Evolutionary conservation across 2,888 invertebrate genomes (phyloP), one percentile per base, ranked within the genome.

Genomic region (Pterostichus niger): DNA sequence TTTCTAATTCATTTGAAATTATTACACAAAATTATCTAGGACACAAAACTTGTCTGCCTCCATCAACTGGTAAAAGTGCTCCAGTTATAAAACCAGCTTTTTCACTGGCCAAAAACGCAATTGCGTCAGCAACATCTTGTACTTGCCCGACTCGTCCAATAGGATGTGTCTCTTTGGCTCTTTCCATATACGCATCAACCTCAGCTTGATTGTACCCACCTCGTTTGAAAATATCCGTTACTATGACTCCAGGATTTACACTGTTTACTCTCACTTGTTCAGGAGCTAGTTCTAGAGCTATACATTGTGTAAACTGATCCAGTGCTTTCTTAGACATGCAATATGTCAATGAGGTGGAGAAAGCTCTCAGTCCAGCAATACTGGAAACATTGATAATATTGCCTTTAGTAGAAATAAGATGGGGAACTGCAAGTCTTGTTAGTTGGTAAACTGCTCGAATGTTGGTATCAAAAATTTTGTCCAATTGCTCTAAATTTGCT

Each of bases 221-320:
- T 6, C 61, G n/a, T 54, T 13, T 13, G 35, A 68, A 59, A 24
- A 81, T 83, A 33, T 80, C 76, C 13, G 92, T 93, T 0, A 91
- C 86, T 15, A 92, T 91, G 0, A 93, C 92, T 35, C 93, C 93
- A n/a, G 93, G 93, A 85, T 91, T 91, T 24, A 92, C 92, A 76
- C 90, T 88, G 86, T 92, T 92, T 1, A 92, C 92, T 35, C 92
- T 85, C 6, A 92, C 91, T n/a, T 85, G 79, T 71, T 86, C 85
- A 5, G 85, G 83, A 86, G 89, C 89, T 52, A 89, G 84, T 61
- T 89, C 93, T 76, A 93, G 86, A 5, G 93, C 93, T 33, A 91
- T 87, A 86, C 92, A 92, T 85, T 91, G 88, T 6, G 93, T 93
- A 85, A 93, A 90, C 85, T 93, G 93, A 87, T 93, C 93, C 15